These are phyloP conservation scores for Thalpophila matura DNA, from an alignment of 2,888 invertebrate species.

Conservation along the genomic window DNA sequence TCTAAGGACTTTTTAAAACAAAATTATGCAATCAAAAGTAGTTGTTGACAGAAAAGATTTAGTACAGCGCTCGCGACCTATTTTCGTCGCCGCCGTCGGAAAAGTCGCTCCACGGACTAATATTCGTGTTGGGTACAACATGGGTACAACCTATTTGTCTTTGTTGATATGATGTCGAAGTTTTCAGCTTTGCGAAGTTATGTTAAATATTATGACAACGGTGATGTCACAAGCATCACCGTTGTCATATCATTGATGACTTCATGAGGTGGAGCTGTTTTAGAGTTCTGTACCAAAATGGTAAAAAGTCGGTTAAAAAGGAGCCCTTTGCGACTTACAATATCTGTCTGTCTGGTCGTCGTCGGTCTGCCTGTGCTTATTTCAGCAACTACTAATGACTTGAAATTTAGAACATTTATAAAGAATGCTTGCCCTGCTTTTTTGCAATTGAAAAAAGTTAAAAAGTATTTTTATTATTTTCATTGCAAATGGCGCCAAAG, in stretches of 20 bases:
- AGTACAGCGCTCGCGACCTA: neutral
- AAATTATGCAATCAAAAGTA: neutral
- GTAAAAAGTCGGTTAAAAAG: too few relatives aligned
- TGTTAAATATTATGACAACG: slow-evolving; percentile 1
- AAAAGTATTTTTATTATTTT: too few relatives aligned
- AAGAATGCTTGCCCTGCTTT: too few relatives aligned
- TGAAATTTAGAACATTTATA: too few relatives aligned
- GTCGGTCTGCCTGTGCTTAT: too few relatives aligned
- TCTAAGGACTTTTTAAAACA: neutral
- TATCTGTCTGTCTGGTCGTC: too few relatives aligned
- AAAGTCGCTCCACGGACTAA: slow-evolving; percentile 10
- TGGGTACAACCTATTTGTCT: slow-evolving; percentile 18
- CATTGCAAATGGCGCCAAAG: too few relatives aligned
- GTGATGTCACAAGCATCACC: too few relatives aligned
- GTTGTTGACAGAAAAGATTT: neutral
- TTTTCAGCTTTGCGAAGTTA: neutral
- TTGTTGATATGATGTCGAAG: neutral
- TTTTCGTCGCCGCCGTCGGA: slow-evolving; percentile 6
- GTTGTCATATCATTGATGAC: neutral
- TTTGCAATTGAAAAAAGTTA: too few relatives aligned
- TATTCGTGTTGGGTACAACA: slow-evolving; percentile 9
- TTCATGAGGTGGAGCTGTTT: neutral
- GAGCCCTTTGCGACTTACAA: too few relatives aligned
- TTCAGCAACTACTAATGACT: too few relatives aligned
- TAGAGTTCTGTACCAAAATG: too few relatives aligned